These are phyloP conservation scores for Ciona savignyi DNA, from an alignment of 23 tunicate genomes.

Conservation along the genomic window DNA sequence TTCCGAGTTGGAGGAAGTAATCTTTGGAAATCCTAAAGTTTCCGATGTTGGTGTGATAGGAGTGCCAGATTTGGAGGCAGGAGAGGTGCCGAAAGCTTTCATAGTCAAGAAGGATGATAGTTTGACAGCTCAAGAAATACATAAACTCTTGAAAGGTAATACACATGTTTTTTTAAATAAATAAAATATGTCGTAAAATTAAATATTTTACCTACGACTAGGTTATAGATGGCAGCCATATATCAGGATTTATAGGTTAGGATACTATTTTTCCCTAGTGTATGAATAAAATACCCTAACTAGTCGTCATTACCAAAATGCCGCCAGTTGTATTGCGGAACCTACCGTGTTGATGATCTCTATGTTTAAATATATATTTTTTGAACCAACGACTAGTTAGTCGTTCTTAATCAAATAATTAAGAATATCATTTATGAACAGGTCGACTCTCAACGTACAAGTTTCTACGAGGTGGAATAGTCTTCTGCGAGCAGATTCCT, in stretches of 20 bases:
- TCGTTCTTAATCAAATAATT: too few relatives aligned
- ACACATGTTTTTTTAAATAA: background rate
- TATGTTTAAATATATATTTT: too few relatives aligned
- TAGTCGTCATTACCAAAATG: background rate
- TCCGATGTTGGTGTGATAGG: conserved; percentile 82
- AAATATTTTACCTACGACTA: too few relatives aligned
- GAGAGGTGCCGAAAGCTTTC: conserved; percentile 85
- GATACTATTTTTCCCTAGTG: too few relatives aligned
- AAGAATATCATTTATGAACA: background rate
- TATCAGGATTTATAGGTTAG: too few relatives aligned
- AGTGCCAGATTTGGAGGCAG: conserved; percentile 48
- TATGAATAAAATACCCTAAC: background rate
- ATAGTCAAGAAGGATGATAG: conserved; percentile 35
- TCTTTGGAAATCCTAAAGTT: conserved; percentile 50
- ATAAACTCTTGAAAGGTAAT: conserved; percentile 34
- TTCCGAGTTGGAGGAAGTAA: conserved; percentile 66
- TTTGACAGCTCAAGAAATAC: conserved; percentile 40
- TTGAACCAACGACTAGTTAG: too few relatives aligned
- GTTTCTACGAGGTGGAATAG: background rate
- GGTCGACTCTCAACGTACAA: background rate
- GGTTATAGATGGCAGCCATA: too few relatives aligned
- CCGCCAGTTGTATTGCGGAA: too few relatives aligned
- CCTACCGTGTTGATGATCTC: too few relatives aligned
- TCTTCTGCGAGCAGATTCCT: background rate
- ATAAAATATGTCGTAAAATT: background rate